Conservation (phyloP, 2,888 invertebrate genomes). For the Gryllus longicercus region DNA sequence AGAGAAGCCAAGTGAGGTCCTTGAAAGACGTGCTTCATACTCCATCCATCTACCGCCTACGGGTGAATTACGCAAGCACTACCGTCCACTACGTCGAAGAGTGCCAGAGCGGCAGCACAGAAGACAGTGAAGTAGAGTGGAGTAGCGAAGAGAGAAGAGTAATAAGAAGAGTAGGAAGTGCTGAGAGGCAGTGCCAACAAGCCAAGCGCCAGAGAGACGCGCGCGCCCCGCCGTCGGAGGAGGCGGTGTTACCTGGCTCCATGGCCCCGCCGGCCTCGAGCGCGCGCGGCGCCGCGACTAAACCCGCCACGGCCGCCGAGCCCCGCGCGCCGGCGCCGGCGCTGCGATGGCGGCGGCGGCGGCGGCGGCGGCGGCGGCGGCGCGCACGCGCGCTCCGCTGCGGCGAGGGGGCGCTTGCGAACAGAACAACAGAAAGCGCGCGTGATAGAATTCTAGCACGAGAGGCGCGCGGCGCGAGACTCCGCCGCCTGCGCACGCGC, state of each 20-base stretch:
- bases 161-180: too few species aligned
- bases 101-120: too few species aligned
- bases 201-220: too few species aligned
- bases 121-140: too few species aligned
- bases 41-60: too few species aligned
- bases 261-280: neutral
- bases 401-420: neutral
- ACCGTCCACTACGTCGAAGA: too few species aligned
- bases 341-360: neutral
- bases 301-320: neutral
- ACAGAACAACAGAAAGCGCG: neutral
- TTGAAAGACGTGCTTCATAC: too few species aligned
- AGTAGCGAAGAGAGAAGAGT: too few species aligned
- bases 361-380: neutral
- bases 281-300: conserved; percentile 9
- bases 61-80: too few species aligned
- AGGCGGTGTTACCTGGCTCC: neutral
- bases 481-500: neutral
- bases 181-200: too few species aligned
- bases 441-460: neutral
- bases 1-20: too few species aligned
- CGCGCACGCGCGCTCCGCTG: neutral
- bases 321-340: neutral
- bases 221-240: too few species aligned
- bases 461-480: neutral